Conservation (phyloP, 2,113 vertebrate species). For the Lophius piscatorius region DNA sequence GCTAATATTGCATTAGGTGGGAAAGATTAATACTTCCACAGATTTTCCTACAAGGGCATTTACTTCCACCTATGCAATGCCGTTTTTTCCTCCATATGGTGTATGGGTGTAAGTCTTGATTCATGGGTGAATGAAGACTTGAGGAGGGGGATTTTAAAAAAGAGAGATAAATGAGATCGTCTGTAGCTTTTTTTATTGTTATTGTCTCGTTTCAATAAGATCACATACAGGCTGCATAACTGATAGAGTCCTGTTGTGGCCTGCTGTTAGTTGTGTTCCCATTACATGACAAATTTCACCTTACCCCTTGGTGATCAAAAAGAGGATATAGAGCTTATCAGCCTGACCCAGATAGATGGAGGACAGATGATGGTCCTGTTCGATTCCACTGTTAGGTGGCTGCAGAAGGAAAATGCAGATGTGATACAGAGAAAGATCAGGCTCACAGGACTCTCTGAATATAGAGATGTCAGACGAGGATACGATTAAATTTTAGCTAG, state of each 20-base stretch:
- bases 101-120: too few species aligned
- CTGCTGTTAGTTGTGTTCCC: slow-evolving; percentile 9
- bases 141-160: slow-evolving; percentile 9
- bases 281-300: slow-evolving; percentile 29
- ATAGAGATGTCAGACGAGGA: slow-evolving; percentile 45
- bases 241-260: too few species aligned
- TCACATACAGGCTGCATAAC: background rate
- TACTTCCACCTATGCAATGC: background rate
- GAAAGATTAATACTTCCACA: slow-evolving; percentile 53
- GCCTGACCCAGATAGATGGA: slow-evolving; percentile 67
- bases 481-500: slow-evolving; percentile 50
- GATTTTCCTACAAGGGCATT: slow-evolving; percentile 13
- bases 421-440: slow-evolving; percentile 59
- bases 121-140: slow-evolving; percentile 22
- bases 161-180: slow-evolving; percentile 23
- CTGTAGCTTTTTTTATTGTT: background rate
- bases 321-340: slow-evolving; percentile 59
- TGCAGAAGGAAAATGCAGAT: slow-evolving; percentile 45
- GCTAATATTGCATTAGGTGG: slow-evolving; percentile 63
- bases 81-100: slow-evolving; percentile 11
- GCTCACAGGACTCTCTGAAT: slow-evolving; percentile 41
- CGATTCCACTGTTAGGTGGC: slow-evolving; percentile 62
- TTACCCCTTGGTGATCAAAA: slow-evolving; percentile 28
- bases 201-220: slow-evolving; percentile 5
- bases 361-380: slow-evolving; percentile 51